A percentile compares a stretch with the other conserved stretches of the same genome.
phyloP scores from a whole-genome alignment of 2,113 vertebrate species.

The Anoplopoma fimbria region DNA sequence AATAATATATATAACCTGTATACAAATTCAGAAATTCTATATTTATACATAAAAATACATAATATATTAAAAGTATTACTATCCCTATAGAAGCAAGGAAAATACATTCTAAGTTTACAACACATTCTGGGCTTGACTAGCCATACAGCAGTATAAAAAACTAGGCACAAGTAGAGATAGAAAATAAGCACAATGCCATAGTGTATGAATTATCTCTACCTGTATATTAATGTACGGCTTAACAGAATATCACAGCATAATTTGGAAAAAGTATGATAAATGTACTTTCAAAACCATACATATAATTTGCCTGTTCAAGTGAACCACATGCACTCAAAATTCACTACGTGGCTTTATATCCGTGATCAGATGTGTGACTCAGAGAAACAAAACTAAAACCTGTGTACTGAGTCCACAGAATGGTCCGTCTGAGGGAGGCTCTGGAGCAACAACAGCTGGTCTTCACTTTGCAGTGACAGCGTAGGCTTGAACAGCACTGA shows the following conservation, averaged over 20 bases:
- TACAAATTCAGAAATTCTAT: background rate
- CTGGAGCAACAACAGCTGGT: slow-evolving; percentile 24
- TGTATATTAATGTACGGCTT: background rate
- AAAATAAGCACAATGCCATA: background rate
- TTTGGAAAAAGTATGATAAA: background rate
- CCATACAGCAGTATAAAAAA: background rate
- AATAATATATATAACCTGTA: background rate
- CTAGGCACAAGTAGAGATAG: background rate
- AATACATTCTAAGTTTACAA: background rate
- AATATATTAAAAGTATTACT: background rate
- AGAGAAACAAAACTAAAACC: slow-evolving; percentile 56
- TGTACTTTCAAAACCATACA: background rate
- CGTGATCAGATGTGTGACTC: background rate
- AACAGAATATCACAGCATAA: background rate
- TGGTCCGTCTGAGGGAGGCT: slow-evolving; percentile 26
- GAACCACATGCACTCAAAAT: background rate
- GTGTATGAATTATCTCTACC: background rate
- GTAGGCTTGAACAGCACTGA: background rate
- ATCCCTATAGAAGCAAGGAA: background rate
- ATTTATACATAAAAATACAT: background rate
- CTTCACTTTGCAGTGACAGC: slow-evolving; percentile 6
- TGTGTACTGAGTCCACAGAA: background rate
- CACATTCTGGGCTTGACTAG: background rate
- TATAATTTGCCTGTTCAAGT: background rate
- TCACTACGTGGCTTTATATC: background rate